Evolutionary conservation across 2,797 vertebrate genomes (phyloP).

Genomic region (Centroberyx gerrardi): DNA sequence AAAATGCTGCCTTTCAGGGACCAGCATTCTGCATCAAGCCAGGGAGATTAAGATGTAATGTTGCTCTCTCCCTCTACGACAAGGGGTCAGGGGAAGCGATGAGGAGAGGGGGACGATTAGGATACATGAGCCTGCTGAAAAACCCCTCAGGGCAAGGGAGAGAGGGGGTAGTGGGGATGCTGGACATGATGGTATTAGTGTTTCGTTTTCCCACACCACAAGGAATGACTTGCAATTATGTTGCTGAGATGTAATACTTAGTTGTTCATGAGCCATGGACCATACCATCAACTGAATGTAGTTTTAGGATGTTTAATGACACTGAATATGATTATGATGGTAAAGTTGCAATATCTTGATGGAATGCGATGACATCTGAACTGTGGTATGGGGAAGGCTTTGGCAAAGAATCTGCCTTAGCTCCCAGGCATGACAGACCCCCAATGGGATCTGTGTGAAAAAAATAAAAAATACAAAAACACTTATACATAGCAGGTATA

Average conservation of each 20-base stretch:
- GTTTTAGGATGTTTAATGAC: too few relatives aligned
- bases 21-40: conserved; percentile 92
- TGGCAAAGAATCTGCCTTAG: too few relatives aligned
- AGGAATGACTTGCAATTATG: conserved; percentile 10
- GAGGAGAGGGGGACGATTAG: conserved; percentile 84
- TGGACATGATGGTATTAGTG: conserved; percentile 43
- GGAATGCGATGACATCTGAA: too few relatives aligned
- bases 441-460: too few relatives aligned
- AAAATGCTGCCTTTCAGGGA: conserved; percentile 96
- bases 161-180: conserved; percentile 80
- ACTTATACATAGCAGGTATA: too few relatives aligned
- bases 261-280: too few relatives aligned
- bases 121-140: conserved; percentile 57
- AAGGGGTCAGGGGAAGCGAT: conserved; percentile 82
- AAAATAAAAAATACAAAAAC: too few relatives aligned
- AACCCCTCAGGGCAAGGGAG: conserved; percentile 55
- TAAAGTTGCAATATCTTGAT: too few relatives aligned
- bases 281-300: too few relatives aligned
- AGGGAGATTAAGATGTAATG: conserved; percentile 97
- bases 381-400: too few relatives aligned
- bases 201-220: conserved; percentile 59
- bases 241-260: neutral
- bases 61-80: conserved; percentile 89
- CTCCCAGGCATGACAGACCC: too few relatives aligned
- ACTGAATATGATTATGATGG: too few relatives aligned